Evolutionary conservation across 2,888 invertebrate genomes (phyloP).

Genomic region (Zygothrica quintamaculata): DNA sequence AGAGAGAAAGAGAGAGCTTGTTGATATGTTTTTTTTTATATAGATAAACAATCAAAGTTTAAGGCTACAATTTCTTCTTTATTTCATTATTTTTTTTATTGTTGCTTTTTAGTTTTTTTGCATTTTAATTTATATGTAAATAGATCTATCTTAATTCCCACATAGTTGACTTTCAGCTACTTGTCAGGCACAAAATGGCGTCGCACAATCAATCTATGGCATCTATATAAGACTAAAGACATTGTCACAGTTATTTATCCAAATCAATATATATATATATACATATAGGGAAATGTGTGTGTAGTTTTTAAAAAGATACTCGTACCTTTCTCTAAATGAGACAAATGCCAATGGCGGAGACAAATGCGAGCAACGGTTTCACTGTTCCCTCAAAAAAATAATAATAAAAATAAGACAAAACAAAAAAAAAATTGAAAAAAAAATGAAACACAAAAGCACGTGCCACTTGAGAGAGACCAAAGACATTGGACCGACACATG

Average conservation of each 20-base stretch:
- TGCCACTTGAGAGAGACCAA: constrained; percentile 64
- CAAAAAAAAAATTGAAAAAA: no score
- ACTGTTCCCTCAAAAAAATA: constrained; percentile 30
- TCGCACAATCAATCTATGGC: constrained; percentile 65
- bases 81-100: background rate
- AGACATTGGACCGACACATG: constrained; percentile 30
- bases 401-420: no score
- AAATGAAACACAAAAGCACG: constrained; percentile 71
- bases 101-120: background rate
- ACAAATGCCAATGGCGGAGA: constrained; percentile 58
- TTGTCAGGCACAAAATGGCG: constrained; percentile 48
- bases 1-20: no score
- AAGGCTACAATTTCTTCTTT: background rate
- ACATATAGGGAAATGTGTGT: constrained; percentile 24
- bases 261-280: constrained; percentile 27
- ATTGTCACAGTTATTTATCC: constrained; percentile 61
- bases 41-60: no score
- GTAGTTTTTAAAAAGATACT: constrained; percentile 53
- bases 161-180: constrained; percentile 36
- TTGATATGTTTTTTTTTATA: no score
- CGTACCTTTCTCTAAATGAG: constrained; percentile 71
- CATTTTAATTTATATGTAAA: constrained; percentile 22
- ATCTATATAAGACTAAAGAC: constrained; percentile 35
- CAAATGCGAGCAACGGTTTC: constrained; percentile 72
- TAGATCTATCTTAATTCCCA: constrained; percentile 24